Evolutionary conservation across 2,797 vertebrate species (phyloP), one percentile per base, ranked within the genome.

Genomic region (Cryptoprocta ferox): DNA sequence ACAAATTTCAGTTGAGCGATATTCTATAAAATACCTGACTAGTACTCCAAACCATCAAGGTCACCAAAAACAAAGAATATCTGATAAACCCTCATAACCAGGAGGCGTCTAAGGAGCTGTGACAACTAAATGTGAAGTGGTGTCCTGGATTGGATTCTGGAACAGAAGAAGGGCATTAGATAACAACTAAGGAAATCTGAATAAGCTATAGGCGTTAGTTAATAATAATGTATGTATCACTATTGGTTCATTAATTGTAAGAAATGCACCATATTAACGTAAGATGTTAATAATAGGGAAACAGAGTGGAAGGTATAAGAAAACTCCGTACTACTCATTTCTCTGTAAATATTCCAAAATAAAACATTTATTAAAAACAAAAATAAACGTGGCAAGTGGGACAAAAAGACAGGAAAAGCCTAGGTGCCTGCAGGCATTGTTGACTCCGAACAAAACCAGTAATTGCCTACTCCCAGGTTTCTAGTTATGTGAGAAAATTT

Each of bases 351-450:
- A 80, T 39, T 37, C 56, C 66, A 73, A 78, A 93, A 89, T 73
- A 95, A 88, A 95, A 66, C 12, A 42, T 79, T 96, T 63, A 37
- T 70, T 59, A 90, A 53, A 71, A 91, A 75, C 35, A 86, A 89
- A 92, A 79, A 73, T 85, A 76, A 89, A 48, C 28, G 71, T 18
- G 32, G 35, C 39, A 50, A 70, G 16, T 61, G n/a, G 42, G 32
- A 19, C 26, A 92, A 61, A 92, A 53, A 88, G 66, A 59, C 4
- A 66, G 28, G 32, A 19, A 89, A 56, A 76, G 2, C 24, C 50
- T 88, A 68, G 32, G 28, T 87, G 48, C 75, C 85, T 92, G 59
- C 37, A 92, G 70, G 35, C 78, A 30, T 65, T 45, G 30, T 30
- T 87, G 50, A 95, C n/a, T 42, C 50, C 32, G 61, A 95, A 82